A percentile compares a stretch with the other conserved stretches of the same genome.
These are phyloP conservation scores for Sphecodes monilicornis DNA, from an alignment of 2,888 invertebrate genomes.

Conservation along the genomic window DNA sequence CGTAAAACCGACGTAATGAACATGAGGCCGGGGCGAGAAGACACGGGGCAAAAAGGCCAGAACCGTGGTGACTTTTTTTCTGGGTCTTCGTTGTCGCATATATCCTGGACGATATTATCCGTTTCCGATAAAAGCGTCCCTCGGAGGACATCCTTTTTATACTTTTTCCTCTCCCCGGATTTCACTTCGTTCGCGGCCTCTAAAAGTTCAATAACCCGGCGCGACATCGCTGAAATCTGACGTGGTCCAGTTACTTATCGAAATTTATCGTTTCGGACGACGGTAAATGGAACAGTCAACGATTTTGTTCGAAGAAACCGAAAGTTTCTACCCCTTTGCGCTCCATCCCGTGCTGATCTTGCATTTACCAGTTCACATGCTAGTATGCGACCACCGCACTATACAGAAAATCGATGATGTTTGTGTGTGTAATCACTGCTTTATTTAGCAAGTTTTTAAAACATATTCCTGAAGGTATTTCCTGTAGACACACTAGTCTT, in stretches of 20 bases:
- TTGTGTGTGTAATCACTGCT: no score
- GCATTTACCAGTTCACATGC: not conserved
- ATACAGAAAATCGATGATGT: no score
- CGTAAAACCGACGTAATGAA: slow-evolving; percentile 68
- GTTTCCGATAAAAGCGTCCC: slow-evolving; percentile 71
- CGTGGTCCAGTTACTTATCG: slow-evolving; percentile 7
- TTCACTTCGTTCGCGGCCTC: slow-evolving; percentile 16
- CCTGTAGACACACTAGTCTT: no score
- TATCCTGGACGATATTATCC: slow-evolving; percentile 65
- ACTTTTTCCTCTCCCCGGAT: slow-evolving; percentile 36
- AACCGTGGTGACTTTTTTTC: slow-evolving; percentile 25
- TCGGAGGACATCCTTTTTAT: slow-evolving; percentile 43
- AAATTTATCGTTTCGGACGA: slow-evolving; percentile 2
- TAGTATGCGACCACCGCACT: not conserved
- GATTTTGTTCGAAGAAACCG: not conserved
- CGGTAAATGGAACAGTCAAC: not conserved
- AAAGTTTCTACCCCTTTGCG: not conserved
- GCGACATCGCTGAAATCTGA: slow-evolving; percentile 13
- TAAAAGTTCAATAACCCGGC: slow-evolving; percentile 33
- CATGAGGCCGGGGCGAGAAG: slow-evolving; percentile 48
- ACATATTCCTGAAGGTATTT: no score
- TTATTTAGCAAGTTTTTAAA: no score
- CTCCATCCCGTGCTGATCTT: not conserved
- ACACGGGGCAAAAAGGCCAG: slow-evolving; percentile 24
- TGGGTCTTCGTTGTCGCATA: slow-evolving; percentile 39